These are phyloP conservation scores for Crotalus tigris DNA, from an alignment of 2,113 vertebrate genomes.

Conservation along the genomic window DNA sequence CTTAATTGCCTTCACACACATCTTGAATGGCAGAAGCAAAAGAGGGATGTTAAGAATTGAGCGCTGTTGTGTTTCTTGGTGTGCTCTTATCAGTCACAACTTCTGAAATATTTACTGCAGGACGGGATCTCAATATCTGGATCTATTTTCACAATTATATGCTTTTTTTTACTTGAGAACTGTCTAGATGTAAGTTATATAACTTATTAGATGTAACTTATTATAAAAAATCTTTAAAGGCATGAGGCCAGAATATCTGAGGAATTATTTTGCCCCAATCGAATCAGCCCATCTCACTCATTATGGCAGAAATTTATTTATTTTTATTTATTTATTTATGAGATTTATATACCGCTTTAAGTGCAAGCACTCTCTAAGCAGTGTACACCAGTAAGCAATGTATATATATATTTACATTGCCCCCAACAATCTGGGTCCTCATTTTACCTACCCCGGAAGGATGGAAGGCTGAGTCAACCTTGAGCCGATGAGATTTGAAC, in stretches of 20 bases:
- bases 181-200: neutral
- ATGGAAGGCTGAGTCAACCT: no score
- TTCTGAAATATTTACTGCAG: neutral
- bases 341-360: no score
- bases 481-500: no score
- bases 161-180: neutral
- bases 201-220: neutral
- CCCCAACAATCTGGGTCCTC: no score
- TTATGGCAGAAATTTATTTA: no score
- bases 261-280: neutral
- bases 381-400: no score
- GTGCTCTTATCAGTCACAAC: neutral
- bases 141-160: neutral
- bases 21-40: constrained; percentile 4
- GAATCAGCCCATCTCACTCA: neutral
- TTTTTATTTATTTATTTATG: no score
- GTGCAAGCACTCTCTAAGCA: no score
- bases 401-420: no score
- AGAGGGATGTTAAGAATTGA: neutral
- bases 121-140: neutral
- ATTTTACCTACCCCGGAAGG: no score
- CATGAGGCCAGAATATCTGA: neutral
- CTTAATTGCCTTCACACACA: constrained; percentile 5
- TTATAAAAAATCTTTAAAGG: neutral
- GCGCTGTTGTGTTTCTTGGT: neutral